phyloP scores from a whole-genome alignment of 2,888 invertebrate species.

The Scaptomyza caliginosa region DNA sequence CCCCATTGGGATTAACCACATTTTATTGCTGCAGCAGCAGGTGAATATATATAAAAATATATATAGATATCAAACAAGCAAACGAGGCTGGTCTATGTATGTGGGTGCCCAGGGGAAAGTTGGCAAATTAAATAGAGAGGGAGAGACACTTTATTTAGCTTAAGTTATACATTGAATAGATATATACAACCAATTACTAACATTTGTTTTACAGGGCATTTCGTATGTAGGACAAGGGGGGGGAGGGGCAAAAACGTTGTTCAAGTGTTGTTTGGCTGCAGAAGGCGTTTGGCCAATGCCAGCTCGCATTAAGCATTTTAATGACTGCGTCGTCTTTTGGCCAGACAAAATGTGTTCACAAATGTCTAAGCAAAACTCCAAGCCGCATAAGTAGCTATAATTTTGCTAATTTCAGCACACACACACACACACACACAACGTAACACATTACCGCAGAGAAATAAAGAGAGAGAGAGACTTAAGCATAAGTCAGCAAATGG shows the following conservation, averaged over 20 bases:
- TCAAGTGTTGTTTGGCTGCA: conserved; percentile 30
- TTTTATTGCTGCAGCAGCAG: conserved; percentile 49
- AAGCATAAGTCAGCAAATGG: conserved; percentile 28
- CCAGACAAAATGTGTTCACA: conserved; percentile 41
- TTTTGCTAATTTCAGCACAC: conserved; percentile 66
- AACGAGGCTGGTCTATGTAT: neutral
- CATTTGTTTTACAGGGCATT: neutral
- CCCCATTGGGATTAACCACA: conserved; percentile 25
- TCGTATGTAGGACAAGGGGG: neutral
- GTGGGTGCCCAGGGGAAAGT: conserved; percentile 7
- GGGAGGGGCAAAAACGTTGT: conserved; percentile 8
- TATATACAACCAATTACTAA: too few relatives aligned
- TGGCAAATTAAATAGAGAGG: neutral
- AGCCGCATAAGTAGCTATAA: conserved; percentile 74
- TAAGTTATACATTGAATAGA: too few relatives aligned
- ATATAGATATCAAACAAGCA: too few relatives aligned
- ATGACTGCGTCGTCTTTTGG: conserved; percentile 58
- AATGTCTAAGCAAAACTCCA: conserved; percentile 58
- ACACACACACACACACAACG: conserved; percentile 6
- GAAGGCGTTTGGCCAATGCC: conserved; percentile 29
- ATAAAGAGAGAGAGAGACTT: conserved; percentile 34
- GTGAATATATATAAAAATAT: conserved; percentile 26
- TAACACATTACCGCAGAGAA: conserved; percentile 3
- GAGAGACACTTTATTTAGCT: neutral
- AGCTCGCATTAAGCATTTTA: conserved; percentile 63